These are phyloP conservation scores for Sebastes cheni DNA, from an alignment of 2,797 vertebrate genomes.

Conservation along the genomic window DNA sequence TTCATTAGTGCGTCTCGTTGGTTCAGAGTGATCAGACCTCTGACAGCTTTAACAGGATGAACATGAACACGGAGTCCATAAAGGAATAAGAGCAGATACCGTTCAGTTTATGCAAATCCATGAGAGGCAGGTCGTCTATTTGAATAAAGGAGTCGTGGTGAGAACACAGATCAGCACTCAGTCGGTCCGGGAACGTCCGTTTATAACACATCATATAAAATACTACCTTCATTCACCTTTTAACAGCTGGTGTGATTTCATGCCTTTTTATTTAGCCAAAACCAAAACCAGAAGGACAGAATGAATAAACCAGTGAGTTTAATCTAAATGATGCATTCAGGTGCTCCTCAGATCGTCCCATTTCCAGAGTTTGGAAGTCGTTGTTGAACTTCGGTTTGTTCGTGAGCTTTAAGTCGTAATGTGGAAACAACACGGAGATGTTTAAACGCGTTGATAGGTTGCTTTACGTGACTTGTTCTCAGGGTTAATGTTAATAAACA, in stretches of 20 bases:
- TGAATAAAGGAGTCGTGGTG: constrained; percentile 35
- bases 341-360: too few relatives aligned
- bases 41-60: neutral
- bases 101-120: constrained; percentile 50
- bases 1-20: too few relatives aligned
- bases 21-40: neutral
- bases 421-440: too few relatives aligned
- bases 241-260: constrained; percentile 38
- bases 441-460: too few relatives aligned
- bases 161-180: constrained; percentile 3
- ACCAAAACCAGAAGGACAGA: too few relatives aligned
- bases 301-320: too few relatives aligned
- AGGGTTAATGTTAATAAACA: too few relatives aligned
- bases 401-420: too few relatives aligned
- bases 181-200: neutral
- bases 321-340: too few relatives aligned
- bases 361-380: too few relatives aligned
- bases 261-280: neutral
- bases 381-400: too few relatives aligned
- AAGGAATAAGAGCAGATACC: constrained; percentile 29
- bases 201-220: constrained; percentile 51
- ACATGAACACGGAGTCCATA: neutral
- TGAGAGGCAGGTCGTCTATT: constrained; percentile 8
- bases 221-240: constrained; percentile 17
- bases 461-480: too few relatives aligned